Percentiles rank a stretch among this genome's conserved stretches.
phyloP scores from a whole-genome alignment of 1,140 invertebrate genomes.

The Andrena cerasifolii region DNA sequence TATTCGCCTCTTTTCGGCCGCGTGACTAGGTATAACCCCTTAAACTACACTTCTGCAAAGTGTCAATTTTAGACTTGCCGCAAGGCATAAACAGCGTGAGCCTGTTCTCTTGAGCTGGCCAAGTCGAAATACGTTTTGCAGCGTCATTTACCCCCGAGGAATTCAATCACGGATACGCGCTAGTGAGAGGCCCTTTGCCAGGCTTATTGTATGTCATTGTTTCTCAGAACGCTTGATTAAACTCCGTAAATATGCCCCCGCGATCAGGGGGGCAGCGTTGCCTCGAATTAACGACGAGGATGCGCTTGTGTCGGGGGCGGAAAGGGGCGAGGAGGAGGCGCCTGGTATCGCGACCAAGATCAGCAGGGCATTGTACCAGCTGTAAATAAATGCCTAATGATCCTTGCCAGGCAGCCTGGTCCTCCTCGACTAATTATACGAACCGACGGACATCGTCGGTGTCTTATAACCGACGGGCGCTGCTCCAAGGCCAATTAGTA shows the following conservation, averaged over 20 bases:
- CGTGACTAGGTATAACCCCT: no score
- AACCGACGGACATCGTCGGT: slow-evolving; percentile 37
- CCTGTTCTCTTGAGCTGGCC: no score
- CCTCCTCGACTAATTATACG: slow-evolving; percentile 67
- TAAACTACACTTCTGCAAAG: no score
- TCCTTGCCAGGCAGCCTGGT: slow-evolving; percentile 30
- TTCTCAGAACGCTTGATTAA: slow-evolving; percentile 65
- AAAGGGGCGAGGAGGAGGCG: slow-evolving; percentile 23
- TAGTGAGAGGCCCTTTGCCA: background rate
- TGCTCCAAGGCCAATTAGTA: slow-evolving; percentile 60
- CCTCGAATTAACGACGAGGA: slow-evolving; percentile 54
- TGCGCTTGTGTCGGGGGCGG: slow-evolving; percentile 24
- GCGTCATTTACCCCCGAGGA: slow-evolving; percentile 4
- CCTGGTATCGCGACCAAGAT: slow-evolving; percentile 61
- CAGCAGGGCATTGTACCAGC: slow-evolving; percentile 64
- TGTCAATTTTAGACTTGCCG: no score
- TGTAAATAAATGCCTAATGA: slow-evolving; percentile 72
- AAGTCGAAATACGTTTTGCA: background rate
- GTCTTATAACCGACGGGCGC: slow-evolving; percentile 56
- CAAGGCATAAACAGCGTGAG: no score
- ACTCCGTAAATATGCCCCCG: slow-evolving; percentile 46
- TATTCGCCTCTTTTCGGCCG: no score
- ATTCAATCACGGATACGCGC: slow-evolving; percentile 36
- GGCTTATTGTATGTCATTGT: slow-evolving; percentile 40
- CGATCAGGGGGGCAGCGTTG: slow-evolving; percentile 14